Base-by-base conservation (phyloP, 2,113 vertebrate species). In the Gopherus flavomarginatus region DNA sequence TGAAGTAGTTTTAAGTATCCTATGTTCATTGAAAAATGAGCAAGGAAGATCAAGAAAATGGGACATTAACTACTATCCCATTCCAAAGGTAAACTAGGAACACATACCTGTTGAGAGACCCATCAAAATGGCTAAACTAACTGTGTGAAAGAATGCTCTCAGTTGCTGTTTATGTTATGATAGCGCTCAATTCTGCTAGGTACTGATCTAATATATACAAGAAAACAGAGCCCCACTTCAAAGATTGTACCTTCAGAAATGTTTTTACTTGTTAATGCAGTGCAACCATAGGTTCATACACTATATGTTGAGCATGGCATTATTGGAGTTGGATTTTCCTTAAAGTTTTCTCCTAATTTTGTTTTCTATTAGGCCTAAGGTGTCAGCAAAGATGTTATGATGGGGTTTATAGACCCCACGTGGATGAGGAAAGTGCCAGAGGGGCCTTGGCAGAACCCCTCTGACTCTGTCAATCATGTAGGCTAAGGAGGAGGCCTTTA, bases 291-390 rank as follows among this genome's bases (percentile, higher is more conserved):
- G 80, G 11, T 87, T 95, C 59, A 56, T 42, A 86, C n/a, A 29
- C 12, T 69, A 31, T 84, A 83, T 88, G 85, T 77, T 90, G 53
- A 14, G 91, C 85, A 91, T 95, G 85, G 89, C 90, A 81, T 89
- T 91, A 80, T 81, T 90, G 97, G 82, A 94, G 93, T 93, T 90
- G 95, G 94, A 97, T 96, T 97, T 97, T 93, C 94, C 91, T 92
- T 91, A 50, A 89, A 89, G n/a, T 92, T 96, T 97, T 96, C 92
- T 91, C 65, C 81, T 96, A 94, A 96, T 95, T 97, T 96, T 35
- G 17, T 88, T 79, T 97, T 96, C 92, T 89, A 95, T 93, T 95
- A 91, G 62, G 57, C 84, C 93, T 94, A 87, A 88, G 86, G 62
- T 94, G 90, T 93, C 92, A 93, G 80, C 87, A 96, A 86, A 59